Evolutionary conservation across 1,140 invertebrate species (phyloP).

Genomic region (Drosophila baimaii): DNA sequence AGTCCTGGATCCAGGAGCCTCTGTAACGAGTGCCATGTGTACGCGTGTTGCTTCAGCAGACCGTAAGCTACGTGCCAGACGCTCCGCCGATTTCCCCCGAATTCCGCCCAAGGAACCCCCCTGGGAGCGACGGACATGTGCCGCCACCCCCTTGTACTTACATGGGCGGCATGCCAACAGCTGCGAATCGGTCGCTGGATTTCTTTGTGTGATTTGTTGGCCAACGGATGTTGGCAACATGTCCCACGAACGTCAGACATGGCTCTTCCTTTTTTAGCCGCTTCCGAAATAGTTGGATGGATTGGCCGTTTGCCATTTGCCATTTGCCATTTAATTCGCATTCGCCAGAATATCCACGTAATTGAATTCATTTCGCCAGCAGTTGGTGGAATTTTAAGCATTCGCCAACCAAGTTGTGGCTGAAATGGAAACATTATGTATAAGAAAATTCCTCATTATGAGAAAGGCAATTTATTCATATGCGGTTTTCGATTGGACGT

Average conservation of each 20-base stretch:
- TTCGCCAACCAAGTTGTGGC: slow-evolving; percentile 5
- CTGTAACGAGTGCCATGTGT: slow-evolving; percentile 51
- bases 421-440: slow-evolving; percentile 36
- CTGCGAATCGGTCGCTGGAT: slow-evolving; percentile 39
- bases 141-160: slow-evolving; percentile 9
- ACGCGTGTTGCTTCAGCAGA: slow-evolving; percentile 65
- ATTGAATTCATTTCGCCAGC: slow-evolving; percentile 50
- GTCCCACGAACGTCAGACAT: slow-evolving; percentile 62
- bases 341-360: slow-evolving; percentile 33
- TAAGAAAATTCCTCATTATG: slow-evolving; percentile 23
- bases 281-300: slow-evolving; percentile 42
- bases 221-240: slow-evolving; percentile 72
- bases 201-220: slow-evolving; percentile 64
- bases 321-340: slow-evolving; percentile 49
- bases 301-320: slow-evolving; percentile 50
- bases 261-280: slow-evolving; percentile 8
- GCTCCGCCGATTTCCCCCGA: slow-evolving; percentile 12
- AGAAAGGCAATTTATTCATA: slow-evolving; percentile 44
- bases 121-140: slow-evolving; percentile 13
- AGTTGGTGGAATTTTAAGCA: slow-evolving; percentile 26
- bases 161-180: slow-evolving; percentile 46
- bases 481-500: slow-evolving; percentile 32
- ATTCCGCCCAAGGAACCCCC: neutral
- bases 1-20: slow-evolving; percentile 4
- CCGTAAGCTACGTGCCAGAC: slow-evolving; percentile 65